These are phyloP conservation scores for Amiota communis DNA, from an alignment of 2,888 invertebrate genomes.

Conservation along the genomic window DNA sequence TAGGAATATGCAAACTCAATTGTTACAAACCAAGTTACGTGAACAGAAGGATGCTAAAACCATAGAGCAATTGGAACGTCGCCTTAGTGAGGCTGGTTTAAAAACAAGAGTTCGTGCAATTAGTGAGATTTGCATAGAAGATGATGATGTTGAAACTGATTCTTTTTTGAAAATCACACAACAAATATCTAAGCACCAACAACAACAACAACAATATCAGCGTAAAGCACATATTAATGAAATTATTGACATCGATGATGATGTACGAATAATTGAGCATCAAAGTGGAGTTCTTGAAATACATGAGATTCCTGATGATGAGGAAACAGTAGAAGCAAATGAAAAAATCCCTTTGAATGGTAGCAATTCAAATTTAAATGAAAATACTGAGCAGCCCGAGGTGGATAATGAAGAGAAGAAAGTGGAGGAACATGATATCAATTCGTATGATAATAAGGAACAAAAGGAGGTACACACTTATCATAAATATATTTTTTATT, in stretches of 20 bases:
- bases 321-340: constrained; percentile 24
- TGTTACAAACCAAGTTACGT: constrained; percentile 70
- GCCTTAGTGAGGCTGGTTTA: constrained; percentile 71
- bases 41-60: constrained; percentile 69
- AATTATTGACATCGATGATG: constrained; percentile 67
- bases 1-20: constrained; percentile 72
- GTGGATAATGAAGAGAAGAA: constrained; percentile 17
- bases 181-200: too few species aligned
- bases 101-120: constrained; percentile 67
- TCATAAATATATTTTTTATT: constrained; percentile 1
- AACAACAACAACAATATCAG: too few species aligned
- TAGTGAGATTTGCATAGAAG: constrained; percentile 47
- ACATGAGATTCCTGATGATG: constrained; percentile 56
- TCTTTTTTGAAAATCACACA: neutral
- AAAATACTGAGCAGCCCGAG: constrained; percentile 11
- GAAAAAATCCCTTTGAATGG: too few species aligned
- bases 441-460: neutral
- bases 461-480: neutral
- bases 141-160: constrained; percentile 31
- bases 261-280: constrained; percentile 64
- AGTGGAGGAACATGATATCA: neutral
- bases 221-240: constrained; percentile 31
- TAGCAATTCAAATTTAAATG: neutral
- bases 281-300: constrained; percentile 60
- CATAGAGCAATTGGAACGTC: constrained; percentile 69